Evolutionary conservation across 2,888 invertebrate species (phyloP).

Genomic region (Neuroscelio doddi): DNA sequence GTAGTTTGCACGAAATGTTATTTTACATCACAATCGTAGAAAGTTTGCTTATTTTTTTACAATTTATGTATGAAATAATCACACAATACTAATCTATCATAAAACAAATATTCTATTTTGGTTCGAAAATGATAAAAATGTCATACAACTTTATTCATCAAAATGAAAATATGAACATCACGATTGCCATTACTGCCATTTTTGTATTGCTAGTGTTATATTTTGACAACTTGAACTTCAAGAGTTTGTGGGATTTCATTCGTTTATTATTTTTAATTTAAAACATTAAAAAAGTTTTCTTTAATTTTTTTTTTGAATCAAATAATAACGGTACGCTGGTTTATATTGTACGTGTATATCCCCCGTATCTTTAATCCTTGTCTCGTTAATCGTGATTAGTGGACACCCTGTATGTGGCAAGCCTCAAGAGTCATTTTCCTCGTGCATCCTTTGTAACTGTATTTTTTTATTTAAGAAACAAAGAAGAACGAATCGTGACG

Average conservation of each 20-base stretch:
- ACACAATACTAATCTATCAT: no score
- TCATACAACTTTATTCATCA: no score
- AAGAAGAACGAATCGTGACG: constrained; percentile 23
- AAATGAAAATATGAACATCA: no score
- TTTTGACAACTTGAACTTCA: not conserved
- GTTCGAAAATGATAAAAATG: not conserved
- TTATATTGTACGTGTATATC: constrained; percentile 1
- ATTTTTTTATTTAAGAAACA: constrained; percentile 32
- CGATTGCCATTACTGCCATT: constrained; percentile 40
- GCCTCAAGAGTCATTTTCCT: constrained; percentile 46
- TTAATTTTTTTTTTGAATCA: no score
- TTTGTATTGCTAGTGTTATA: constrained; percentile 31
- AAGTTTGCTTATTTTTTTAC: no score
- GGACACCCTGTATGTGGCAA: constrained; percentile 58
- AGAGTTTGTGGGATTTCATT: constrained; percentile 36
- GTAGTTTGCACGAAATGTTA: no score
- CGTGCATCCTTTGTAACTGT: constrained; percentile 45
- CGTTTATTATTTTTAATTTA: constrained; percentile 4
- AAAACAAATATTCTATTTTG: no score
- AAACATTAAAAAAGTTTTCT: no score
- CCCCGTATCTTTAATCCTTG: constrained; percentile 16
- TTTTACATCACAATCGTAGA: no score
- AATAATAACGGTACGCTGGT: not conserved
- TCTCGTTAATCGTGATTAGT: constrained; percentile 31
- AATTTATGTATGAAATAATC: no score